Percentiles rank a stretch among this genome's conserved stretches.
Evolutionary conservation across 1,140 invertebrate genomes (phyloP).

Genomic region (Bombus superbus): DNA sequence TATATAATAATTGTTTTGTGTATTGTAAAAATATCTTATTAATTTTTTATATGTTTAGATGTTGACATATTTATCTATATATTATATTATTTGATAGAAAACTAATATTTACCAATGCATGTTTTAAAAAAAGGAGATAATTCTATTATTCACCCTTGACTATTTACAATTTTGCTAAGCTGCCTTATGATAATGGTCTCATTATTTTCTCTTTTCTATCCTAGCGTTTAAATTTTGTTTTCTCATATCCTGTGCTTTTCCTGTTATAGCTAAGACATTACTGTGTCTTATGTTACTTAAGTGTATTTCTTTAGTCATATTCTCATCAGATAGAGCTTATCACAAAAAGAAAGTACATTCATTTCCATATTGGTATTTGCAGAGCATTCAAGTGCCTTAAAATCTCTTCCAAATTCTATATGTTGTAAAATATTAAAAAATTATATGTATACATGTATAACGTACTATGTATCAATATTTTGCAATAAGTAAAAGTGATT

Average conservation of each 20-base stretch:
- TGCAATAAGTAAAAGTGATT: conserved; percentile 68
- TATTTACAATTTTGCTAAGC: conserved; percentile 7
- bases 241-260: not conserved
- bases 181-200: not conserved
- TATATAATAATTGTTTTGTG: conserved; percentile 29
- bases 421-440: conserved; percentile 46
- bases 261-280: not conserved
- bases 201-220: not conserved
- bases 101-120: conserved; percentile 42
- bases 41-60: conserved; percentile 42
- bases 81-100: conserved; percentile 45
- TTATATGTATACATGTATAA: conserved; percentile 54
- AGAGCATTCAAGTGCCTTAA: conserved; percentile 70
- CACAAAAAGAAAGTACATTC: conserved; percentile 26
- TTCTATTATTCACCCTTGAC: conserved; percentile 39
- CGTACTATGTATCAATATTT: conserved; percentile 70
- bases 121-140: conserved; percentile 12
- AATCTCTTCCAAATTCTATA: conserved; percentile 57
- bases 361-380: conserved; percentile 57
- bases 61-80: conserved; percentile 24
- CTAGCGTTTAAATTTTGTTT: conserved; percentile 56
- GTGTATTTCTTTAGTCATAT: not conserved
- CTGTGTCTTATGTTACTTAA: not conserved
- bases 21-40: conserved; percentile 22
- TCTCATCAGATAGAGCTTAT: not conserved